A percentile compares a stretch with the other conserved stretches of the same genome.
Evolutionary conservation across 2,797 vertebrate genomes (phyloP).

Genomic region (Rhabdophis nuchalis): DNA sequence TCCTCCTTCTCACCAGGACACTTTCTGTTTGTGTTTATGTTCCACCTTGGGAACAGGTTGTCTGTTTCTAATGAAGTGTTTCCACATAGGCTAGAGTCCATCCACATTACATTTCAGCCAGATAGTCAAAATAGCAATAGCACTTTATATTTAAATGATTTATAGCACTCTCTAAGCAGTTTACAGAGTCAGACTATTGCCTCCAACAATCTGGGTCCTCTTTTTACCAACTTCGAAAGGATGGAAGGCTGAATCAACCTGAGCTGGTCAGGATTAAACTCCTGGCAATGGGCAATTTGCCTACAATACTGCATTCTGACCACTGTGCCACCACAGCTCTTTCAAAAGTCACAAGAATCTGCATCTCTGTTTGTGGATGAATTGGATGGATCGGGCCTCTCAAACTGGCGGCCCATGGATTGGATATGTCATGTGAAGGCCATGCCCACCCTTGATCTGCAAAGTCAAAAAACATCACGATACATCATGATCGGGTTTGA

Average conservation of each 20-base stretch:
- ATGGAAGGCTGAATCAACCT: background rate
- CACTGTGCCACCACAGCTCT: background rate
- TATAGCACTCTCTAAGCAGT: too few relatives aligned
- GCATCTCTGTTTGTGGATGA: background rate
- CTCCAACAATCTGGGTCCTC: too few relatives aligned
- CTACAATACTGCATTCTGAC: background rate
- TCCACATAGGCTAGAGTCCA: background rate
- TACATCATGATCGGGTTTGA: too few relatives aligned
- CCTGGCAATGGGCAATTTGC: background rate
- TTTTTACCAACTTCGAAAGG: background rate
- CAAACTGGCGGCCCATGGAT: too few relatives aligned
- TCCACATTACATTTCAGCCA: background rate
- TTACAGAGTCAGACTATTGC: too few relatives aligned
- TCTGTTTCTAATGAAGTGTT: background rate
- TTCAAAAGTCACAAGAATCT: background rate
- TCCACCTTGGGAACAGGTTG: background rate
- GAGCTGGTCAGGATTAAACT: background rate
- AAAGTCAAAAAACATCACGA: too few relatives aligned
- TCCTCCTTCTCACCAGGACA: background rate
- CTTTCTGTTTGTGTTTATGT: background rate
- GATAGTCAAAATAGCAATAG: background rate
- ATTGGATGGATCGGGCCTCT: too few relatives aligned
- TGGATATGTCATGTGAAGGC: too few relatives aligned
- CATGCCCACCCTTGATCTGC: too few relatives aligned
- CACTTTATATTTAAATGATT: too few relatives aligned